phyloP scores from a whole-genome alignment of 1,140 invertebrate genomes.

The Saccostrea glomerata region DNA sequence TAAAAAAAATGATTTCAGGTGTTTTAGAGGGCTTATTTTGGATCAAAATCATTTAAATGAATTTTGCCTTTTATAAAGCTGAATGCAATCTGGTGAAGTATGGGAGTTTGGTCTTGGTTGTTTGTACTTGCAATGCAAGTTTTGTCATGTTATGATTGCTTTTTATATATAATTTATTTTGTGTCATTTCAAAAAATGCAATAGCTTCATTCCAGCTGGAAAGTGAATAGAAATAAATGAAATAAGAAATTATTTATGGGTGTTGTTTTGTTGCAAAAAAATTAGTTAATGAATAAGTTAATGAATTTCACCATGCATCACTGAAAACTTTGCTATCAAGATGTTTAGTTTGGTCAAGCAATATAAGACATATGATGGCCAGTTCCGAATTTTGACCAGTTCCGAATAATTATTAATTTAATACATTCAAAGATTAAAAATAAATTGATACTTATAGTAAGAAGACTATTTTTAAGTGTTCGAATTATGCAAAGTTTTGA shows the following conservation, averaged over 20 bases:
- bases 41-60: background rate
- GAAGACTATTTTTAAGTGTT: too few relatives aligned
- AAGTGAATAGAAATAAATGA: conserved; percentile 34
- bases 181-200: conserved; percentile 21
- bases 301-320: too few relatives aligned
- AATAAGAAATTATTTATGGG: background rate
- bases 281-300: too few relatives aligned
- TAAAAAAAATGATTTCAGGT: background rate
- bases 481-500: too few relatives aligned
- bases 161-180: conserved; percentile 24
- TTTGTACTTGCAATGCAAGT: conserved; percentile 16
- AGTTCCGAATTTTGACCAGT: too few relatives aligned
- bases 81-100: background rate
- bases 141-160: background rate
- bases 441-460: too few relatives aligned
- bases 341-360: too few relatives aligned
- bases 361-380: too few relatives aligned
- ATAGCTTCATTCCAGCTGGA: conserved; percentile 37
- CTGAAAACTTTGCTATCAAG: too few relatives aligned
- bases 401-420: too few relatives aligned
- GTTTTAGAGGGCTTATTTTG: background rate
- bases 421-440: too few relatives aligned
- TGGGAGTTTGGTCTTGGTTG: background rate
- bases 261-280: too few relatives aligned
- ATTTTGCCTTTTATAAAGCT: background rate